A percentile compares a stretch with the other conserved stretches of the same genome.
Conservation (phyloP, 2,888 invertebrate genomes). For the Xestia sexstrigata region DNA sequence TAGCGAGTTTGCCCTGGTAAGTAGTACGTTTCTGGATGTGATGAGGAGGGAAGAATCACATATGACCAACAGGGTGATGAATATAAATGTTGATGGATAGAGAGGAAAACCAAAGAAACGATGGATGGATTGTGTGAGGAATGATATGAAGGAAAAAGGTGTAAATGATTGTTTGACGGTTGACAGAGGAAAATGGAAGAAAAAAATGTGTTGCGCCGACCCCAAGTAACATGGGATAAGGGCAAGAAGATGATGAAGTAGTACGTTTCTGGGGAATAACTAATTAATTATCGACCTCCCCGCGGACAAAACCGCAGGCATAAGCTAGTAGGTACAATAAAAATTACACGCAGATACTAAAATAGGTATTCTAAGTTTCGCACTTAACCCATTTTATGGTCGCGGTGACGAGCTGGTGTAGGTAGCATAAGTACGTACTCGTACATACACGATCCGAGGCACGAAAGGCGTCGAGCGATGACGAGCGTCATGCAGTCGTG, state of each 20-base stretch:
- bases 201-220: too few species aligned
- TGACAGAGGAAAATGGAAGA: too few species aligned
- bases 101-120: too few species aligned
- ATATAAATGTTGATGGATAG: too few species aligned
- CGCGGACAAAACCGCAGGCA: background rate
- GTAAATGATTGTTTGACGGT: too few species aligned
- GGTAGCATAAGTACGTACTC: constrained; percentile 25
- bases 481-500: constrained; percentile 69
- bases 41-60: too few species aligned
- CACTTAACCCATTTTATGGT: constrained; percentile 25
- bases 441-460: constrained; percentile 49
- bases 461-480: constrained; percentile 59
- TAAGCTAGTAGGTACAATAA: background rate
- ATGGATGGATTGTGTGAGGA: too few species aligned
- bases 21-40: background rate
- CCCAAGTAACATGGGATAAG: too few species aligned
- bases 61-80: too few species aligned
- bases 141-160: too few species aligned
- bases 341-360: background rate
- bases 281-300: background rate
- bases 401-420: constrained; percentile 18
- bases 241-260: too few species aligned
- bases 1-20: too few species aligned
- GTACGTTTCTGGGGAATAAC: background rate
- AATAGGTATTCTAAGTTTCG: constrained; percentile 12